A percentile compares a stretch with the other conserved stretches of the same genome.
These are phyloP conservation scores for Drepana falcataria DNA, from an alignment of 2,888 invertebrate genomes.

Conservation along the genomic window DNA sequence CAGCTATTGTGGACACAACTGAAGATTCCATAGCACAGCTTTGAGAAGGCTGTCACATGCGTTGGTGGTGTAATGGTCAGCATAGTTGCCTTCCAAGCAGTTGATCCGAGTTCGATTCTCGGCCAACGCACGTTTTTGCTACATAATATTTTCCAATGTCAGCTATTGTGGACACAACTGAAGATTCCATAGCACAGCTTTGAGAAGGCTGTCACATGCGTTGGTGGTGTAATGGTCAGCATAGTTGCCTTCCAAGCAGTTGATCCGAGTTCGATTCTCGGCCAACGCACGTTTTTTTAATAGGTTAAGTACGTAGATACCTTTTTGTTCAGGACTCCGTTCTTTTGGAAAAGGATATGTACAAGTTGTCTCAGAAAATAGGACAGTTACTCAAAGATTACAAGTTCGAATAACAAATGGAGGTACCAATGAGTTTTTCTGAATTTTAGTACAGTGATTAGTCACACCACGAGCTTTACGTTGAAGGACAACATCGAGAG, in stretches of 20 bases:
- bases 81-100: conserved; percentile 81
- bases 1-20: too few species aligned
- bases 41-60: conserved; percentile 20
- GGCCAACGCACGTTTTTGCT: conserved; percentile 61
- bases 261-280: conserved; percentile 81
- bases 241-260: conserved; percentile 81
- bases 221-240: conserved; percentile 80
- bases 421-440: too few species aligned
- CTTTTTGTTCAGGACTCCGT: too few species aligned
- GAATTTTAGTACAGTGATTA: too few species aligned
- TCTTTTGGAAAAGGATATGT: background rate
- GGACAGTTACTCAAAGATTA: too few species aligned
- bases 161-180: too few species aligned
- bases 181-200: background rate
- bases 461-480: too few species aligned
- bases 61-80: conserved; percentile 80
- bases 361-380: too few species aligned
- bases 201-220: conserved; percentile 28
- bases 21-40: background rate
- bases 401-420: too few species aligned
- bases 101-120: conserved; percentile 81
- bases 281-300: conserved; percentile 57
- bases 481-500: too few species aligned
- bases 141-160: too few species aligned
- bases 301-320: background rate